A percentile compares a stretch with the other conserved stretches of the same genome.
These are phyloP conservation scores for Agrotis segetum DNA, from an alignment of 2,888 invertebrate species.

Conservation along the genomic window DNA sequence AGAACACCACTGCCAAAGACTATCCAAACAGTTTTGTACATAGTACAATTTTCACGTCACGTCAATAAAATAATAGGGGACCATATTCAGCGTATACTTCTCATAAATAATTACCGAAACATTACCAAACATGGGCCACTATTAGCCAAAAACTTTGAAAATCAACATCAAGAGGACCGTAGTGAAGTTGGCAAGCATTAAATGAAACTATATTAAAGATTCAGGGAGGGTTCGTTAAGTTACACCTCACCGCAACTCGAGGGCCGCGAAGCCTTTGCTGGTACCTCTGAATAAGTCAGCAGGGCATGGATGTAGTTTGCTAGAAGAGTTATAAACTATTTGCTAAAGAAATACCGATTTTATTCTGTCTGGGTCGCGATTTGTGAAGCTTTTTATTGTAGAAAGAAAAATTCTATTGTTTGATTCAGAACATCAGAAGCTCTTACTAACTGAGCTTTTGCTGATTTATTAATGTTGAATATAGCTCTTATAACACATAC, in stretches of 20 bases:
- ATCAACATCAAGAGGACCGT: slow-evolving; percentile 76
- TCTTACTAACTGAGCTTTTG: no score
- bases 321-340: slow-evolving; percentile 62
- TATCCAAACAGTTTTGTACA: neutral
- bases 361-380: no score
- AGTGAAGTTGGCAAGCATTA: slow-evolving; percentile 84
- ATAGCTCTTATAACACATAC: no score
- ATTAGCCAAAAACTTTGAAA: slow-evolving; percentile 74
- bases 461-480: no score
- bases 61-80: neutral
- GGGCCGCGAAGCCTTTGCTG: slow-evolving; percentile 81
- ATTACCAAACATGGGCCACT: slow-evolving; percentile 46
- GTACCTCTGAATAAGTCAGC: slow-evolving; percentile 86
- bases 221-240: slow-evolving; percentile 89
- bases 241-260: slow-evolving; percentile 88
- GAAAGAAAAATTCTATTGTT: no score
- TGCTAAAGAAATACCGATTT: neutral
- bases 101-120: slow-evolving; percentile 46
- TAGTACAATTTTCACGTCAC: neutral
- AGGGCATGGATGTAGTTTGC: slow-evolving; percentile 59
- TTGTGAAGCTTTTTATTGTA: no score
- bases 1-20: neutral
- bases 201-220: slow-evolving; percentile 90
- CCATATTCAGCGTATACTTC: slow-evolving; percentile 15
- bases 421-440: no score